Evolutionary conservation across 2,797 vertebrate genomes (phyloP).

Genomic region (Hephaestus fuliginosus): DNA sequence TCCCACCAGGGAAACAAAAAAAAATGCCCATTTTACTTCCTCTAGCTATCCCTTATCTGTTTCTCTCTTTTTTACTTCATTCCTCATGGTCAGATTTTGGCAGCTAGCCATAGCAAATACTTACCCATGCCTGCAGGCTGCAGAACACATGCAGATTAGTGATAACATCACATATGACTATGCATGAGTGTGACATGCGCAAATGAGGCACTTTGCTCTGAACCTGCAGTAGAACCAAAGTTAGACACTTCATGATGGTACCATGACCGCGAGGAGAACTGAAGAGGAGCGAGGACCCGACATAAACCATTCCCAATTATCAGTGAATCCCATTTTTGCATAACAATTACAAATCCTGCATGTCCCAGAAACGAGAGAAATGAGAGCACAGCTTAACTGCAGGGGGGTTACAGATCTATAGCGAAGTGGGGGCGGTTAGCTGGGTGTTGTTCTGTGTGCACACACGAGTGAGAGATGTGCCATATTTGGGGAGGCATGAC

Average conservation of each 20-base stretch:
- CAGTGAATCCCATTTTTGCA: conserved; percentile 38
- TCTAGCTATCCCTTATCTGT: background rate
- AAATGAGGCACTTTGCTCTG: background rate
- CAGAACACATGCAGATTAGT: conserved; percentile 9
- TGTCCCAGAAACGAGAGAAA: conserved; percentile 63
- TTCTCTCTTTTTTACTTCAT: background rate
- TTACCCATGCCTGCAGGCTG: conserved; percentile 13
- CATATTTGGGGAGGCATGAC: conserved; percentile 52
- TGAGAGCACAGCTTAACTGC: conserved; percentile 61
- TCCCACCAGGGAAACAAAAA: background rate
- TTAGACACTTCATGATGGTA: conserved; percentile 8
- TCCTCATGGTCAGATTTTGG: conserved; percentile 28
- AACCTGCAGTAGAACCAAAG: background rate
- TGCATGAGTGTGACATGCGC: conserved; percentile 9
- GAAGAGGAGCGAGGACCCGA: conserved; percentile 26
- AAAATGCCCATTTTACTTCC: conserved; percentile 21
- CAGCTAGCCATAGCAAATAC: conserved; percentile 11
- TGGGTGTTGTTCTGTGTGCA: conserved; percentile 16
- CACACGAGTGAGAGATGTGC: conserved; percentile 39
- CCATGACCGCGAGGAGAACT: background rate
- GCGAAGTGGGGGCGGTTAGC: conserved; percentile 32
- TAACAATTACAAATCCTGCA: conserved; percentile 45
- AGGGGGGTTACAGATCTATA: conserved; percentile 44
- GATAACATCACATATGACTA: conserved; percentile 3
- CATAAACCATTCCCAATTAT: conserved; percentile 27